phyloP scores from a whole-genome alignment of 2,113 vertebrate species.

The Phaethornis superciliosus region DNA sequence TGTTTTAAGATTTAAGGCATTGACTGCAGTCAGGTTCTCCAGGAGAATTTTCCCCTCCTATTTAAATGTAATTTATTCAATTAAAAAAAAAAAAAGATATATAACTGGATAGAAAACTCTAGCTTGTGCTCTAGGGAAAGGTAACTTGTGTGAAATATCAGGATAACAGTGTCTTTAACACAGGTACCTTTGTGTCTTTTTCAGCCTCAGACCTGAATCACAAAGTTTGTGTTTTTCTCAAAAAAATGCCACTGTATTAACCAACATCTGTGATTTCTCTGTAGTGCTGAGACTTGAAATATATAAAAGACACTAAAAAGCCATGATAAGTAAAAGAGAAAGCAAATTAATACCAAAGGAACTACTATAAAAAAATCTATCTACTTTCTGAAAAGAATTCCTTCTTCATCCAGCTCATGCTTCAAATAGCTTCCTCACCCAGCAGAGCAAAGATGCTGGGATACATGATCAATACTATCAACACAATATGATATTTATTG shows the following conservation, averaged over 20 bases:
- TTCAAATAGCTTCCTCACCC: not conserved
- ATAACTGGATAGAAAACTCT: conserved; percentile 37
- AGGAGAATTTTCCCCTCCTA: not conserved
- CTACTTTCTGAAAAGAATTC: conserved; percentile 23
- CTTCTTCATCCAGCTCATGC: not conserved
- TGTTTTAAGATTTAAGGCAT: not conserved
- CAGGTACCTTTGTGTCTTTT: conserved; percentile 46
- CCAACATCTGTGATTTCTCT: conserved; percentile 42
- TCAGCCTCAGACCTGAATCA: conserved; percentile 55
- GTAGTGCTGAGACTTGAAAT: conserved; percentile 55
- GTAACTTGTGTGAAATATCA: conserved; percentile 60
- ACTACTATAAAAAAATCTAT: conserved; percentile 23
- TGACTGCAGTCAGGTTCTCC: not conserved
- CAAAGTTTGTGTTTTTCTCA: conserved; percentile 36
- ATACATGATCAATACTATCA: not conserved
- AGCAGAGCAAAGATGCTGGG: not conserved
- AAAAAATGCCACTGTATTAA: conserved; percentile 49
- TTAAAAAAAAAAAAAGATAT: not conserved
- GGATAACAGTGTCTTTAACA: conserved; percentile 58
- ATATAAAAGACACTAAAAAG: not conserved
- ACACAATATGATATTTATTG: not conserved
- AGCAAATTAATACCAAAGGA: not conserved
- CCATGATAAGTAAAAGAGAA: conserved; percentile 7
- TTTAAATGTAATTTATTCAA: conserved; percentile 1
- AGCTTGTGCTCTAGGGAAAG: conserved; percentile 18